A percentile compares a stretch with the other conserved stretches of the same genome.
Conservation (phyloP, 2,113 vertebrate genomes). For the Chamaetylas fuelleborni region DNA sequence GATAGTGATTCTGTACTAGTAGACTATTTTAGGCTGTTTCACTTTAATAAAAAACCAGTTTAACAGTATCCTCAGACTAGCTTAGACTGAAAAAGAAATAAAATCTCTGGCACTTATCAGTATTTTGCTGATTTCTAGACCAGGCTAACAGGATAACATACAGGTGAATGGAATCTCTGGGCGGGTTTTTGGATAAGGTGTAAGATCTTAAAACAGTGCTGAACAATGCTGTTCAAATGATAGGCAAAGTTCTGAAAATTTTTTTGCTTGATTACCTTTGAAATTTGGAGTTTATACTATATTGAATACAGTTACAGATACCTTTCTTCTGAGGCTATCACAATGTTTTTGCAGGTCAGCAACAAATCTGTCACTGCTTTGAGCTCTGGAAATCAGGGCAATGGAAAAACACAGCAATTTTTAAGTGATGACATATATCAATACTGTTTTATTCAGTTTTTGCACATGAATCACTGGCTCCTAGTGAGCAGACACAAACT, state of each 20-base stretch:
- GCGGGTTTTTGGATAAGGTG: too few species aligned
- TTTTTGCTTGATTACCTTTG: background rate
- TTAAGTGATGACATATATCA: background rate
- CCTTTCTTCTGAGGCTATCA: background rate
- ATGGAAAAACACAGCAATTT: background rate
- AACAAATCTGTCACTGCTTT: background rate
- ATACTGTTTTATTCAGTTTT: background rate
- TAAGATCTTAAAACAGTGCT: too few species aligned
- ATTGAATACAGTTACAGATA: background rate
- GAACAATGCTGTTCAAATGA: background rate
- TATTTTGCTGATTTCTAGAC: too few species aligned
- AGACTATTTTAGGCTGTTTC: too few species aligned
- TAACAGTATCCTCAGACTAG: too few species aligned
- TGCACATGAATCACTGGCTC: background rate
- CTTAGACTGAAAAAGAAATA: too few species aligned
- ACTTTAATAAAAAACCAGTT: too few species aligned
- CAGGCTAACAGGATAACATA: too few species aligned
- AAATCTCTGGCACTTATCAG: too few species aligned
- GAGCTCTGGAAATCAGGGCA: background rate
- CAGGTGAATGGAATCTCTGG: too few species aligned
- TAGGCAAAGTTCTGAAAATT: rapidly evolving
- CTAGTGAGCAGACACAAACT: background rate
- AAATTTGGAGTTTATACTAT: background rate
- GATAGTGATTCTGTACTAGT: too few species aligned
- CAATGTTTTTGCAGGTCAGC: background rate